Evolutionary conservation across 1,140 invertebrate genomes (phyloP).

Genomic region (Geopemphigus sp.): DNA sequence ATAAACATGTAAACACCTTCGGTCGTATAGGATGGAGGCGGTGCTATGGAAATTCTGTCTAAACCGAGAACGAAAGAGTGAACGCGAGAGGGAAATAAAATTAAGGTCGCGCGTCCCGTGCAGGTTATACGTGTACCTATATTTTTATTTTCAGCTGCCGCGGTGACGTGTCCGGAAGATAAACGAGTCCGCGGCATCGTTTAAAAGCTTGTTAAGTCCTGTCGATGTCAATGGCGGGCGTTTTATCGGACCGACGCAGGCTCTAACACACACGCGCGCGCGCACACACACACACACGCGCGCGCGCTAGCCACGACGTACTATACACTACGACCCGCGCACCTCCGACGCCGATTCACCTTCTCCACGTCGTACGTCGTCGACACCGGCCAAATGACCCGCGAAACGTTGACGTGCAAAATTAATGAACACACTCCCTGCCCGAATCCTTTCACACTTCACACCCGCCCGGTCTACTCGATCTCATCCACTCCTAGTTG

Average conservation of each 20-base stretch:
- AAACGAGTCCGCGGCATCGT: slow-evolving; percentile 39
- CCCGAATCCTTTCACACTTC: no score
- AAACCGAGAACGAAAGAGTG: no score
- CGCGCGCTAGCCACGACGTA: background rate
- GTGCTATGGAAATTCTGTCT: no score
- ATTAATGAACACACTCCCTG: slow-evolving; percentile 16
- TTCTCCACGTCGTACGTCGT: background rate
- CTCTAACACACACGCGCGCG: background rate
- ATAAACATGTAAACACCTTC: background rate
- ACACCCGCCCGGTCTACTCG: no score
- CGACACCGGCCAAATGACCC: slow-evolving; percentile 31
- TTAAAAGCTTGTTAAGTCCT: slow-evolving; percentile 46
- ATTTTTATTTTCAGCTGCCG: no score
- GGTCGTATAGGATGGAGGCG: no score
- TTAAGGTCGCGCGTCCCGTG: no score
- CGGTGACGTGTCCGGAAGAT: slow-evolving; percentile 17
- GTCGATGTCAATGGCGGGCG: slow-evolving; percentile 10
- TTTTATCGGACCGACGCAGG: slow-evolving; percentile 46
- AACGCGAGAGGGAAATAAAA: no score
- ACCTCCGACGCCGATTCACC: background rate
- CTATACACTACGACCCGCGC: background rate
- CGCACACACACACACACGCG: no score
- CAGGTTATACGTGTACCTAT: background rate
- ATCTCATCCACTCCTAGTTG: no score
- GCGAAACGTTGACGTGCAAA: slow-evolving; percentile 43